phyloP scores from a whole-genome alignment of 2,888 invertebrate species.

The Anthophora plumipes region DNA sequence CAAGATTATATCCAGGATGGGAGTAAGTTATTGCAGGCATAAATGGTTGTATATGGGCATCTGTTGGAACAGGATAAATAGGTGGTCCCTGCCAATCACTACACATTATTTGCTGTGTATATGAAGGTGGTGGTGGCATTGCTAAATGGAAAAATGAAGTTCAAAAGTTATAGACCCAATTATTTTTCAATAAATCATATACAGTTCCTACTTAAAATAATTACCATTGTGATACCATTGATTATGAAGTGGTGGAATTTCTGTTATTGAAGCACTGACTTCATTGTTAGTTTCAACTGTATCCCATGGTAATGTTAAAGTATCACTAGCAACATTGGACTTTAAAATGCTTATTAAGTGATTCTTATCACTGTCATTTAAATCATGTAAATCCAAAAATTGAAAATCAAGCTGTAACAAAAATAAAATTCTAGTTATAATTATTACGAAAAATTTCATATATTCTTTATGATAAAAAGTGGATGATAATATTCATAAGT shows the following conservation, averaged over 20 bases:
- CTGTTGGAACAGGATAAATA: slow-evolving; percentile 88
- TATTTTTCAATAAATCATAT: background rate
- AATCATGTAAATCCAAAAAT: slow-evolving; percentile 77
- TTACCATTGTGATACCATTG: slow-evolving; percentile 79
- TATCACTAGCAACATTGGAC: slow-evolving; percentile 68
- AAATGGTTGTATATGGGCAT: slow-evolving; percentile 89
- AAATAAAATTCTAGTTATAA: slow-evolving; percentile 12
- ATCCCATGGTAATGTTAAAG: slow-evolving; percentile 79
- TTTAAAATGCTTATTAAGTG: slow-evolving; percentile 76
- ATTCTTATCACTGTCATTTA: slow-evolving; percentile 75
- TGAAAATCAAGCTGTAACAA: slow-evolving; percentile 77
- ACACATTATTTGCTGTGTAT: slow-evolving; percentile 70
- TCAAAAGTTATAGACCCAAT: background rate
- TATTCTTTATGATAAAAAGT: background rate
- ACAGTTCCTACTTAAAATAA: background rate
- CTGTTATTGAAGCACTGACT: slow-evolving; percentile 57
- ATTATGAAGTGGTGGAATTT: slow-evolving; percentile 69
- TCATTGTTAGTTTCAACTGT: slow-evolving; percentile 73
- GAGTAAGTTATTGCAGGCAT: slow-evolving; percentile 82
- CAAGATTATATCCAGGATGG: slow-evolving; percentile 64
- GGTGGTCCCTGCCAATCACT: slow-evolving; percentile 68
- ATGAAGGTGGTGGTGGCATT: slow-evolving; percentile 65
- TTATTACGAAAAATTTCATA: background rate
- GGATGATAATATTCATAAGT: slow-evolving; percentile 28
- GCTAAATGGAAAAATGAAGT: slow-evolving; percentile 56